Evolutionary conservation across 2,113 vertebrate genomes (phyloP).

Genomic region (Ramphastos sulfuratus): DNA sequence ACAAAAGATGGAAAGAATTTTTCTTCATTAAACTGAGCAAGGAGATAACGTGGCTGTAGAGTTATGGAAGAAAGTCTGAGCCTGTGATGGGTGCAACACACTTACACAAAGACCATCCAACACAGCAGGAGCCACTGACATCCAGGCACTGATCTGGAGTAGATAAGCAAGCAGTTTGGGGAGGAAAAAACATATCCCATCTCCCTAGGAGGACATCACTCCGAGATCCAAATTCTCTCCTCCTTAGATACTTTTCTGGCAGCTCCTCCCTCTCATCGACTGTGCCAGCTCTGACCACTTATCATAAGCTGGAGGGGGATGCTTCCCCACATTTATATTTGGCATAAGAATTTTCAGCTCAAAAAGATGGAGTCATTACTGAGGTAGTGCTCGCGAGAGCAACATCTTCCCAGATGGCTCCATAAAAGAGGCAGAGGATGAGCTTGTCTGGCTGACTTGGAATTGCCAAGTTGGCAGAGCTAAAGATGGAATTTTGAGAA

Average conservation of each 20-base stretch:
- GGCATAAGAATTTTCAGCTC: neutral
- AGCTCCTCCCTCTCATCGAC: neutral
- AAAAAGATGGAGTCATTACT: constrained; percentile 30
- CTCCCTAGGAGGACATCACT: neutral
- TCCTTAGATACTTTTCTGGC: constrained; percentile 45
- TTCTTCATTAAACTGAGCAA: neutral
- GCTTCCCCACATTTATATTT: constrained; percentile 57
- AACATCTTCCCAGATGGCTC: constrained; percentile 54
- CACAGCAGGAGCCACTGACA: neutral
- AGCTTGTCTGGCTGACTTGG: neutral
- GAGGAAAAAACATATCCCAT: neutral
- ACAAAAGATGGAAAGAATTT: neutral
- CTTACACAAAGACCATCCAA: neutral
- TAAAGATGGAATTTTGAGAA: constrained; percentile 20
- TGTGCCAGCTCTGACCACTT: constrained; percentile 54
- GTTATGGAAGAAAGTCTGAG: neutral
- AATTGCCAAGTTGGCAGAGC: constrained; percentile 33
- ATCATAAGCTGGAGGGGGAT: constrained; percentile 48
- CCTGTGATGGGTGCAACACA: neutral
- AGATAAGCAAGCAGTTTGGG: neutral
- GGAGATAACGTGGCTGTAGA: neutral
- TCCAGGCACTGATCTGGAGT: neutral
- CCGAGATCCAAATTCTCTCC: constrained; percentile 42
- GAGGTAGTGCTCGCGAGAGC: constrained; percentile 23
- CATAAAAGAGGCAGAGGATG: constrained; percentile 30